These are phyloP conservation scores for Sisyra terminalis DNA, from an alignment of 2,888 invertebrate species.

Conservation along the genomic window DNA sequence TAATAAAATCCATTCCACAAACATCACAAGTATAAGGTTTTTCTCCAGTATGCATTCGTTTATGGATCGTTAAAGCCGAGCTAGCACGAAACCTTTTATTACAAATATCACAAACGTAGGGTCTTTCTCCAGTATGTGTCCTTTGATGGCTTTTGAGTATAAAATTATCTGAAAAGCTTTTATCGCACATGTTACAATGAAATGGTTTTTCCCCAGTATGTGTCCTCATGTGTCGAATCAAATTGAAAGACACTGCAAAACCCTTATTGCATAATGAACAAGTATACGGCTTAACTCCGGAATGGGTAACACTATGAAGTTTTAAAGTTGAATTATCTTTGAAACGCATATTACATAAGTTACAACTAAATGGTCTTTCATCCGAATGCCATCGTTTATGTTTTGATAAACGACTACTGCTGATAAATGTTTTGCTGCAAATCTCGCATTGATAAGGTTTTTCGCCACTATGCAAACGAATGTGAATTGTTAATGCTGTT, in stretches of 20 bases:
- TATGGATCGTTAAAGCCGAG: too few species aligned
- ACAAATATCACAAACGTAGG: too few species aligned
- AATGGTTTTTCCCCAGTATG: conserved; percentile 42
- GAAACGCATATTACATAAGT: background rate
- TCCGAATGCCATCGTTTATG: conserved; percentile 4
- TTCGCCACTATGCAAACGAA: background rate
- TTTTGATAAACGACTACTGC: background rate
- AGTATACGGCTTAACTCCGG: conserved; percentile 4
- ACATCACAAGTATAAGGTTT: too few species aligned
- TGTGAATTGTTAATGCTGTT: background rate
- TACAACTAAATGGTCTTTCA: background rate
- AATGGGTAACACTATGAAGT: background rate
- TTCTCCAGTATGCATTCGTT: too few species aligned
- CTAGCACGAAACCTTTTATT: too few species aligned
- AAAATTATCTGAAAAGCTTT: too few species aligned
- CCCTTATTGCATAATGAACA: conserved; percentile 4
- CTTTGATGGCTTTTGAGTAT: too few species aligned
- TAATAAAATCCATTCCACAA: too few species aligned
- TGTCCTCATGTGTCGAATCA: conserved; percentile 29
- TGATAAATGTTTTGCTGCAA: conserved; percentile 4
- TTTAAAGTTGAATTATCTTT: background rate
- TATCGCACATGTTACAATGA: conserved; percentile 33
- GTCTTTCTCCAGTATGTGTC: too few species aligned
- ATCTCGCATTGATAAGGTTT: conserved; percentile 5
- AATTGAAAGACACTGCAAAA: background rate